phyloP scores from a whole-genome alignment of 2,797 vertebrate genomes.

The Lutjanus argentimaculatus region DNA sequence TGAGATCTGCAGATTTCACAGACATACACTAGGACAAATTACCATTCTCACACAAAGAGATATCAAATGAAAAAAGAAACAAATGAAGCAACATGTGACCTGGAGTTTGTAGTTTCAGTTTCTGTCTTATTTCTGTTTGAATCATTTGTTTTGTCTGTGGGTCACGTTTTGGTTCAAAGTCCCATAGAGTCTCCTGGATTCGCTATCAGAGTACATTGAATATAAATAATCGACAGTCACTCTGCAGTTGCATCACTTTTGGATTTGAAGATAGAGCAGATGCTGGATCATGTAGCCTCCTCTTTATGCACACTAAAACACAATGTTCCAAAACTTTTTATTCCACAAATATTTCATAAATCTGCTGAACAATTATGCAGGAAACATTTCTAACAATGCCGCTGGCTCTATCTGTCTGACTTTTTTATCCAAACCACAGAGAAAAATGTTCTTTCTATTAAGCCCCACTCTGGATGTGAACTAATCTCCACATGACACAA shows the following conservation, averaged over 20 bases:
- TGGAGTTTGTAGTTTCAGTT: too few relatives aligned
- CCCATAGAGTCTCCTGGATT: too few relatives aligned
- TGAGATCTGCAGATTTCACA: too few relatives aligned
- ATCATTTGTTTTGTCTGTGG: too few relatives aligned
- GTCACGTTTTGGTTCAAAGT: not conserved
- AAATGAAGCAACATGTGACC: too few relatives aligned
- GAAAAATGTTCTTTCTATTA: not conserved
- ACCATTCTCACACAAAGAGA: too few relatives aligned
- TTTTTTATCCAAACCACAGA: not conserved
- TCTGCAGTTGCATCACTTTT: not conserved
- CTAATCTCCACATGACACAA: constrained; percentile 11
- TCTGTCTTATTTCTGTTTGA: too few relatives aligned
- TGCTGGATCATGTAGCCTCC: not conserved
- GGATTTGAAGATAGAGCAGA: not conserved
- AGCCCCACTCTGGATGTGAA: not conserved
- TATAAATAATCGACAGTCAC: not conserved
- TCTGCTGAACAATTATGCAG: not conserved
- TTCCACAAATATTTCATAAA: not conserved
- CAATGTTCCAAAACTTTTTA: not conserved
- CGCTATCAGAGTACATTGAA: not conserved
- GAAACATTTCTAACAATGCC: not conserved
- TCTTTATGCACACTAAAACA: not conserved
- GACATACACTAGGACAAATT: too few relatives aligned
- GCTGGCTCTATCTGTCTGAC: not conserved
- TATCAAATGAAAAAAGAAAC: too few relatives aligned